phyloP scores from a whole-genome alignment of 2,888 invertebrate species.

The Acanthosoma haemorrhoidale region DNA sequence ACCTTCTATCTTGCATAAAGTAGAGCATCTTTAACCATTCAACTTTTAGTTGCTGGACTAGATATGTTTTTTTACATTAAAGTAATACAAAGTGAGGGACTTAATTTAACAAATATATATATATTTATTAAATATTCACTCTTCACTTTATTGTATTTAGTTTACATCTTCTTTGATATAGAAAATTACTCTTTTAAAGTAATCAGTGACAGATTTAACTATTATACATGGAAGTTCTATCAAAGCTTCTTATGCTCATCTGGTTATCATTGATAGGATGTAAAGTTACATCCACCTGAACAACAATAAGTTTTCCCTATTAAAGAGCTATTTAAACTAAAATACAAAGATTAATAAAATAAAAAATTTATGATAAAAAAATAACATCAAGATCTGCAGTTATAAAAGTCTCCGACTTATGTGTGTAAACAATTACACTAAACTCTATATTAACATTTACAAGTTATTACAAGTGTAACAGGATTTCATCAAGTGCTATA shows the following conservation, averaged over 20 bases:
- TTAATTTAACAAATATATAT: background rate
- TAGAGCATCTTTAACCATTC: constrained; percentile 1
- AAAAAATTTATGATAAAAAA: constrained; percentile 26
- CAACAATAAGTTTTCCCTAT: background rate
- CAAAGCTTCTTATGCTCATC: background rate
- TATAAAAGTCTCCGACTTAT: constrained; percentile 18
- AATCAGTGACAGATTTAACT: background rate
- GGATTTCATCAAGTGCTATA: constrained; percentile 14
- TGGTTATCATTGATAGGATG: background rate
- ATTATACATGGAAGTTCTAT: background rate
- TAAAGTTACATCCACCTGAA: background rate
- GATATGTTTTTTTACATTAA: constrained; percentile 9
- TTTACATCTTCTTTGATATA: background rate
- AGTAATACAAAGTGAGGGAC: background rate
- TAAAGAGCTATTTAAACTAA: constrained; percentile 23
- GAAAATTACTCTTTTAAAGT: constrained; percentile 14
- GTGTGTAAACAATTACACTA: background rate
- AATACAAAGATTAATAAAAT: constrained; percentile 25
- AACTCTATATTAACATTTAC: constrained; percentile 7
- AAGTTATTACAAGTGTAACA: background rate
- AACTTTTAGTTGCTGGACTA: constrained; percentile 5
- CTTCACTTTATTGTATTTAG: background rate
- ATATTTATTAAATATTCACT: background rate
- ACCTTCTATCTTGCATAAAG: constrained; percentile 5
- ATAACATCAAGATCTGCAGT: constrained; percentile 26